phyloP scores from a whole-genome alignment of 2,113 vertebrate species.

The Sigmodon hispidus region DNA sequence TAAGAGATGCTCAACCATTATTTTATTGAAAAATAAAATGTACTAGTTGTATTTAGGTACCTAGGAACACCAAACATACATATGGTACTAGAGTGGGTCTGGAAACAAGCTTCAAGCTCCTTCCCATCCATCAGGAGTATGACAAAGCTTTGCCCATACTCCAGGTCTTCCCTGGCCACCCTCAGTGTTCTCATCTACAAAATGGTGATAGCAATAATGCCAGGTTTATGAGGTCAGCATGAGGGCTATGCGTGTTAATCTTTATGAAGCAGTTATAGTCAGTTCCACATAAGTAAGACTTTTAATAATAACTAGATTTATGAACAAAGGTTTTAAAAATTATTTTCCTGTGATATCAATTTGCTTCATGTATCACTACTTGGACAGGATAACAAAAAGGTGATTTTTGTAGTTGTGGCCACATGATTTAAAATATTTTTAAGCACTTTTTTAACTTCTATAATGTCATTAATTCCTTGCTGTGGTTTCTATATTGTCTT shows the following conservation, averaged over 20 bases:
- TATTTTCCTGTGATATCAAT: slow-evolving; percentile 33
- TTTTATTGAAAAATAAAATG: slow-evolving; percentile 43
- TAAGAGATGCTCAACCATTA: background rate
- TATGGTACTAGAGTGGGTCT: background rate
- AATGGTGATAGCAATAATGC: background rate
- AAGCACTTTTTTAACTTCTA: slow-evolving; percentile 17
- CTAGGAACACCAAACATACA: background rate
- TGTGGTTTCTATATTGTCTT: slow-evolving; percentile 72
- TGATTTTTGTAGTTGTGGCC: slow-evolving; percentile 38
- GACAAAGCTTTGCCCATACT: fast-evolving
- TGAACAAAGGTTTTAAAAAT: background rate
- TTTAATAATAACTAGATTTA: slow-evolving; percentile 1
- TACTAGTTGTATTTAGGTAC: background rate
- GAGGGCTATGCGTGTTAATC: background rate
- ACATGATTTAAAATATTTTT: slow-evolving; percentile 44
- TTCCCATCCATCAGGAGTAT: too few species aligned
- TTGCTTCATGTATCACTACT: background rate
- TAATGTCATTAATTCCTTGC: slow-evolving; percentile 64
- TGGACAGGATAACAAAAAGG: slow-evolving; percentile 44
- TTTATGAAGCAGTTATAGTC: background rate
- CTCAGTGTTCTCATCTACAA: background rate
- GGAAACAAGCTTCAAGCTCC: background rate
- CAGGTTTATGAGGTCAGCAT: background rate
- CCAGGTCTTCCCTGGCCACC: background rate
- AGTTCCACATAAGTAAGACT: background rate